Conservation (phyloP, 2,797 vertebrate genomes). For the Falco peregrinus region DNA sequence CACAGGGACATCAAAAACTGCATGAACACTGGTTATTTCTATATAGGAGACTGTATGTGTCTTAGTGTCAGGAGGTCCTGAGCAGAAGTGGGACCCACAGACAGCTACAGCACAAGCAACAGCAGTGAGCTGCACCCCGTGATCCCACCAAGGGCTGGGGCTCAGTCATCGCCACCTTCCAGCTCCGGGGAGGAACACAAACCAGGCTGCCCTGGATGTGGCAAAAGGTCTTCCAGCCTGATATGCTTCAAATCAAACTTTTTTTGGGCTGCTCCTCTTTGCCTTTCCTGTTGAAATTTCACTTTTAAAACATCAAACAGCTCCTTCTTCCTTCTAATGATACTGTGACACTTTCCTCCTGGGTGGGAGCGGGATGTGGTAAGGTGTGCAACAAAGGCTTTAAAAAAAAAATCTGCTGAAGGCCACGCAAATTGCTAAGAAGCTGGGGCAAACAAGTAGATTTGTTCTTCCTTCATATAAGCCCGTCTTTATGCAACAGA, state of each 20-base stretch:
- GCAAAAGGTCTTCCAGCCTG: neutral
- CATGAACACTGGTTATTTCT: neutral
- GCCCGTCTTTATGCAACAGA: neutral
- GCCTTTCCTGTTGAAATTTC: neutral
- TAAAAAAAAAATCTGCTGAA: neutral
- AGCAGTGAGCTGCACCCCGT: neutral
- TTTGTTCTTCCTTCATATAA: neutral
- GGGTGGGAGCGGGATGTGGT: neutral
- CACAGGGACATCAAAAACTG: neutral
- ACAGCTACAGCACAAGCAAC: neutral
- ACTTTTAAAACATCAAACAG: neutral
- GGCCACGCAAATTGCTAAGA: neutral
- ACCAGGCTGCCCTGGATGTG: neutral
- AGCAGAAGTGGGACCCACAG: neutral
- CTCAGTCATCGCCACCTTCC: neutral
- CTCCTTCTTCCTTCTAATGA: neutral
- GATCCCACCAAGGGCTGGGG: neutral
- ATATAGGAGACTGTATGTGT: neutral
- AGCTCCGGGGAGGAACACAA: neutral
- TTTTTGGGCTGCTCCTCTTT: neutral
- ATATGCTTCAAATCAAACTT: neutral
- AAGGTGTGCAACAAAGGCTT: neutral
- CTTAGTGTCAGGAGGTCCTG: neutral
- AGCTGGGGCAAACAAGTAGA: neutral
- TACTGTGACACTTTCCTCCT: neutral